phyloP scores from a whole-genome alignment of 1,140 invertebrate genomes.

The Macrotrachela quadricornifera region DNA sequence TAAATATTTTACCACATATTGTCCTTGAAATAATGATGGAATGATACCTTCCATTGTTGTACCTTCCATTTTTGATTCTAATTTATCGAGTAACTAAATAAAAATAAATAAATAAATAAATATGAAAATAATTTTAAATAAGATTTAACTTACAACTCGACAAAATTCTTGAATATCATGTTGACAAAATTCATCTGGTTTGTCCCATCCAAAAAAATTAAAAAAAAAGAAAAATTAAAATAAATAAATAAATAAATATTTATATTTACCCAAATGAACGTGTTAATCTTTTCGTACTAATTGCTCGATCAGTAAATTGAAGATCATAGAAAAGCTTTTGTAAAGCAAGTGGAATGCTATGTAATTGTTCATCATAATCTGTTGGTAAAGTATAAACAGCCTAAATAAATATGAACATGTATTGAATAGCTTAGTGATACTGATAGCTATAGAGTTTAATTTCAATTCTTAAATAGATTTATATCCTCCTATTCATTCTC shows the following conservation, averaged over 20 bases:
- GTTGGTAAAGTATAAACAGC: constrained; percentile 98
- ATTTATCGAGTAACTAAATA: constrained; percentile 65
- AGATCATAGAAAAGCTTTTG: constrained; percentile 96
- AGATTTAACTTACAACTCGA: constrained; percentile 24
- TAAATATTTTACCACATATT: constrained; percentile 34
- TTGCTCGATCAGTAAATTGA: constrained; percentile 90
- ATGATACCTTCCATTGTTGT: constrained; percentile 90
- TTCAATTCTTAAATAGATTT: no score
- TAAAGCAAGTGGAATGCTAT: constrained; percentile 81
- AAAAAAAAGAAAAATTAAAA: no score
- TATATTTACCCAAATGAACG: constrained; percentile 65
- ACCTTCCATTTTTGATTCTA: constrained; percentile 97
- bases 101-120: constrained; percentile 3
- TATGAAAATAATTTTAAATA: constrained; percentile 1
- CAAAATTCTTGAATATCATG: constrained; percentile 74
- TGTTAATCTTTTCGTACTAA: constrained; percentile 95
- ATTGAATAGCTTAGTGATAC: no score
- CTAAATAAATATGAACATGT: no score
- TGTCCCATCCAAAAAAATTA: constrained; percentile 98
- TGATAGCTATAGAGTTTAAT: no score
- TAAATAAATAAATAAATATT: no score
- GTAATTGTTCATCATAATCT: constrained; percentile 84
- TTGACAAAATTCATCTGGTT: constrained; percentile 98
- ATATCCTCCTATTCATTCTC: no score
- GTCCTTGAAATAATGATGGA: constrained; percentile 88